Conservation (phyloP, 2,113 vertebrate genomes). For the Dicrurus megarhynchus region DNA sequence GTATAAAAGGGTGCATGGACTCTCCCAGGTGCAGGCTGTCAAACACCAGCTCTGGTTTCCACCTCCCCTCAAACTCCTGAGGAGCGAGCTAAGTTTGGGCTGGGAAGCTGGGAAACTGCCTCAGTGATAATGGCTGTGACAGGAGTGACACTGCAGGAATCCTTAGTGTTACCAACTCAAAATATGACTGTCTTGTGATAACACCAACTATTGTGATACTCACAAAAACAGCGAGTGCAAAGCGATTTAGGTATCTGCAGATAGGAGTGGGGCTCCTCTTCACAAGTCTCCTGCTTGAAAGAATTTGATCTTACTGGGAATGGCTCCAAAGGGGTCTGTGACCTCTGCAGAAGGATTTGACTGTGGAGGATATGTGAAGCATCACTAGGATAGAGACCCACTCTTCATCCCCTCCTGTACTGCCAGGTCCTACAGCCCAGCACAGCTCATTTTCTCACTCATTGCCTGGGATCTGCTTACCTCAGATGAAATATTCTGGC, state of each 20-base stretch:
- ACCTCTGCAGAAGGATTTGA: background rate
- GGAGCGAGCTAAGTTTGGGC: background rate
- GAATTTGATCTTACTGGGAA: background rate
- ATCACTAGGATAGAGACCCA: background rate
- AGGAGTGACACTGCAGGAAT: background rate
- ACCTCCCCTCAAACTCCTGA: background rate
- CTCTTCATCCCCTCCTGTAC: background rate
- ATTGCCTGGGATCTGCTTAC: background rate
- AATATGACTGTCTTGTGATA: rapidly evolving
- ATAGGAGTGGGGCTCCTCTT: background rate
- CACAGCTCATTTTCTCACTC: too few species aligned
- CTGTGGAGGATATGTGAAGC: background rate
- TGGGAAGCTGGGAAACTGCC: background rate
- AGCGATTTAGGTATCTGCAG: background rate
- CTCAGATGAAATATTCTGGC: background rate
- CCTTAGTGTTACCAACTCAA: background rate
- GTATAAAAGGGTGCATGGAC: background rate
- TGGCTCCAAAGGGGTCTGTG: background rate
- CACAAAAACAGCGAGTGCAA: background rate
- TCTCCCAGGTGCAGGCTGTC: background rate
- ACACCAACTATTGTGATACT: background rate
- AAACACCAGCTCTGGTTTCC: background rate
- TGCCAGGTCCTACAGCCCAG: background rate
- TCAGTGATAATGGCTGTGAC: background rate
- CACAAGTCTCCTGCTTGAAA: background rate